These are phyloP conservation scores for Volucella bombylans DNA, from an alignment of 2,888 invertebrate species.

Conservation along the genomic window DNA sequence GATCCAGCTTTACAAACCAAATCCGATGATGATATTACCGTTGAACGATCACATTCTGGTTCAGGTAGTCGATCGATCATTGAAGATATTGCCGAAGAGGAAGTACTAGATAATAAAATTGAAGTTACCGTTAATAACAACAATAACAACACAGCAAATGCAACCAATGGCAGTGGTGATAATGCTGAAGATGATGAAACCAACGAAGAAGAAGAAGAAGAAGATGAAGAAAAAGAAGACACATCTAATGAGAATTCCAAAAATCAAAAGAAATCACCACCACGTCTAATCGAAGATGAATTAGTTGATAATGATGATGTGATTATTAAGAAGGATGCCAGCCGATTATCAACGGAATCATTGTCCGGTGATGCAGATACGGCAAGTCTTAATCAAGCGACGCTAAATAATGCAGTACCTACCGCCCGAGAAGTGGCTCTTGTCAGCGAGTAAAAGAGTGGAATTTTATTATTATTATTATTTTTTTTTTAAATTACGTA, in stretches of 20 bases:
- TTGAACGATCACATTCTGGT: slow-evolving; percentile 78
- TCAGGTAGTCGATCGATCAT: slow-evolving; percentile 81
- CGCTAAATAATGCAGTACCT: slow-evolving; percentile 64
- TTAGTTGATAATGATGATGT: slow-evolving; percentile 43
- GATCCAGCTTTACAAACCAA: slow-evolving; percentile 80
- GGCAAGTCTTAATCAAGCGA: slow-evolving; percentile 53
- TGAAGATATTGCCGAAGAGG: slow-evolving; percentile 82
- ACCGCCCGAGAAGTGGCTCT: slow-evolving; percentile 81
- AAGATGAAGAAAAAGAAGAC: slow-evolving; percentile 51
- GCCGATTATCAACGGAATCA: slow-evolving; percentile 73
- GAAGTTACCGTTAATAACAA: slow-evolving; percentile 70
- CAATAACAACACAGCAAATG: slow-evolving; percentile 76
- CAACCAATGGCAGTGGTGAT: slow-evolving; percentile 71
- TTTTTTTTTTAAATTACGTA: slow-evolving; percentile 29
- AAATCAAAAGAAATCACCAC: slow-evolving; percentile 42
- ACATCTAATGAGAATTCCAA: slow-evolving; percentile 53
- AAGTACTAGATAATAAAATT: slow-evolving; percentile 73
- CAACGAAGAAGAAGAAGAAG: slow-evolving; percentile 54
- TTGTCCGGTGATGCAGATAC: slow-evolving; percentile 65
- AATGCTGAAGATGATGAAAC: slow-evolving; percentile 53
- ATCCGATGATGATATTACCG: slow-evolving; percentile 75
- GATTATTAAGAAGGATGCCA: slow-evolving; percentile 72
- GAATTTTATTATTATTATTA: neutral
- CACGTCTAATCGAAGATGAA: slow-evolving; percentile 52
- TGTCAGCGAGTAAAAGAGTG: slow-evolving; percentile 80